Evolutionary conservation across 2,888 invertebrate species (phyloP).

Genomic region (Dolichopus griseipennis): DNA sequence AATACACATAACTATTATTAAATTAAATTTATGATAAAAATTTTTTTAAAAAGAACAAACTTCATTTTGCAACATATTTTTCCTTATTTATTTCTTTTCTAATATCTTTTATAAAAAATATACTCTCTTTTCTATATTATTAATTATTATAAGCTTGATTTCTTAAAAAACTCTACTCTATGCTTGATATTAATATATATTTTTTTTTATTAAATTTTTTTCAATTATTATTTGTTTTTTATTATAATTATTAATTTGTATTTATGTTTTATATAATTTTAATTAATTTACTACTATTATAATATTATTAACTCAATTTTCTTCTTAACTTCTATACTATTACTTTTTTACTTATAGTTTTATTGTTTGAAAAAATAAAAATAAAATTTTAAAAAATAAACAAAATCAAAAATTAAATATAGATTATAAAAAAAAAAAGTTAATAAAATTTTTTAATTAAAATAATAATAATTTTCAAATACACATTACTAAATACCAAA

Average conservation of each 20-base stretch:
- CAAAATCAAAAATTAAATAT: conserved; percentile 11
- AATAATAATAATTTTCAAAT: too few species aligned
- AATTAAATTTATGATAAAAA: too few species aligned
- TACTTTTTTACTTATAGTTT: not conserved
- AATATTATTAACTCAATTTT: not conserved
- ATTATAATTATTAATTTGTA: not conserved
- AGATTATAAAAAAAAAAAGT: not conserved
- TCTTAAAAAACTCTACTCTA: conserved; percentile 7
- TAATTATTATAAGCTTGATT: conserved; percentile 11
- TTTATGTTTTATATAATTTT: too few species aligned
- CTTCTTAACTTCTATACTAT: not conserved
- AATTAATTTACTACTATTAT: too few species aligned
- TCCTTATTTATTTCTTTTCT: not conserved
- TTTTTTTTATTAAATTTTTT: not conserved
- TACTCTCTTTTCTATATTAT: conserved; percentile 19
- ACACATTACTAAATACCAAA: too few species aligned
- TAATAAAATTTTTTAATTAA: too few species aligned
- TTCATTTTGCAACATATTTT: too few species aligned
- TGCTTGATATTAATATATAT: not conserved
- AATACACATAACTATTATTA: too few species aligned
- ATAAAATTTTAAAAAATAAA: conserved; percentile 11
- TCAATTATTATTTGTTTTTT: not conserved
- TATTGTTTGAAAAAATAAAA: conserved; percentile 10
- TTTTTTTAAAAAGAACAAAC: too few species aligned
- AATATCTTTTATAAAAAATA: not conserved